Percentiles rank a stretch among this genome's conserved stretches.
Conservation (phyloP, 2,888 invertebrate genomes). For the Erebia palarica region DNA sequence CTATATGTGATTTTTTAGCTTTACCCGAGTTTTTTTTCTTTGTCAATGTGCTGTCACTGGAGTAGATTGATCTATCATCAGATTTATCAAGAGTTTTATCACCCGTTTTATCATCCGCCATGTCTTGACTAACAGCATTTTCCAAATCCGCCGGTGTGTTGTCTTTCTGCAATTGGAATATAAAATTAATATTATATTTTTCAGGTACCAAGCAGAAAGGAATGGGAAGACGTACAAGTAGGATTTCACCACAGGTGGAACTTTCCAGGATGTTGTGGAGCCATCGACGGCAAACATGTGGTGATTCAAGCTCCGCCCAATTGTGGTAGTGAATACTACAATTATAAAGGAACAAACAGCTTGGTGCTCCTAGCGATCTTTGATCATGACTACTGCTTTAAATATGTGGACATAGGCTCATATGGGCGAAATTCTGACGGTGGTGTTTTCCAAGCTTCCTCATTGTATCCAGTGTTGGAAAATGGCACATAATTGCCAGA, state of each 20-base stretch:
- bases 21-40: no score
- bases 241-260: slow-evolving; percentile 7
- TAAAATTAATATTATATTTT: background rate
- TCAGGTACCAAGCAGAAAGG: slow-evolving; percentile 5
- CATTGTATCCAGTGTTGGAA: slow-evolving; percentile 34
- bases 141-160: background rate
- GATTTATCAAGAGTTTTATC: no score
- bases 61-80: no score
- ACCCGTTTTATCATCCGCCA: no score
- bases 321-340: slow-evolving; percentile 36
- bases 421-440: slow-evolving; percentile 42
- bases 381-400: slow-evolving; percentile 38
- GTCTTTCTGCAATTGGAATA: slow-evolving; percentile 2
- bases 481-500: slow-evolving; percentile 37
- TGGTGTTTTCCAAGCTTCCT: slow-evolving; percentile 42
- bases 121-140: no score
- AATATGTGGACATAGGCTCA: slow-evolving; percentile 32
- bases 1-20: no score
- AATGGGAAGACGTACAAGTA: slow-evolving; percentile 1
- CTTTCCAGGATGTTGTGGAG: slow-evolving; percentile 5
- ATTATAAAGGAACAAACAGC: slow-evolving; percentile 37
- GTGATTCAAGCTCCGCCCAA: slow-evolving; percentile 10
- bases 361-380: slow-evolving; percentile 36
- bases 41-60: no score
- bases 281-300: slow-evolving; percentile 5